Conservation (phyloP, 2,888 invertebrate species). For the Diploptera punctata region DNA sequence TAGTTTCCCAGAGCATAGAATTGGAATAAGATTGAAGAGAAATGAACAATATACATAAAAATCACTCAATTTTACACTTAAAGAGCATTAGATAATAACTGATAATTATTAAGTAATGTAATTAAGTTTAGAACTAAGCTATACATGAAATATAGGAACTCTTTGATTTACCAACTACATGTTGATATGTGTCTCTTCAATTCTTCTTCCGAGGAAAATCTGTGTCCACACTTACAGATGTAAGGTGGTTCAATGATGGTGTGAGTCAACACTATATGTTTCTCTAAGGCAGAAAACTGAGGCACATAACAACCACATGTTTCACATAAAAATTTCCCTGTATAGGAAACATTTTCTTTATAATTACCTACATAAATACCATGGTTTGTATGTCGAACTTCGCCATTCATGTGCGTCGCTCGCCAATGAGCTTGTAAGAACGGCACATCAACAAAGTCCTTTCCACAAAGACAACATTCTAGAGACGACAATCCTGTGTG, state of each 20-base stretch:
- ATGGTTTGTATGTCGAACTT: neutral
- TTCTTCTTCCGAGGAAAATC: neutral
- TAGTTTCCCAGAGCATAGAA: too few relatives aligned
- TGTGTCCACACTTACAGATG: neutral
- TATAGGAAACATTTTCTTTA: constrained; percentile 1
- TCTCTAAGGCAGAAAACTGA: constrained; percentile 18
- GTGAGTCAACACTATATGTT: constrained; percentile 10
- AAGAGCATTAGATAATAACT: too few relatives aligned
- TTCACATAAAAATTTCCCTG: neutral
- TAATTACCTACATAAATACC: constrained; percentile 9
- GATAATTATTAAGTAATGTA: too few relatives aligned
- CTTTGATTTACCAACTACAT: neutral
- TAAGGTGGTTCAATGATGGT: constrained; percentile 5
- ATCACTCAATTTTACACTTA: too few relatives aligned
- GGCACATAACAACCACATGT: constrained; percentile 21
- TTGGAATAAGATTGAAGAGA: too few relatives aligned
- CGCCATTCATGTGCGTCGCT: constrained; percentile 9
- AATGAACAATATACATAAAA: too few relatives aligned
- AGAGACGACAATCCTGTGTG: neutral
- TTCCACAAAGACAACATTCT: constrained; percentile 9
- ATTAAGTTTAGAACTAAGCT: too few relatives aligned
- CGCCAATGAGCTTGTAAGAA: constrained; percentile 12
- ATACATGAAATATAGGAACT: neutral
- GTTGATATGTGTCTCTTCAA: constrained; percentile 13
- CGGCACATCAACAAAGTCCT: constrained; percentile 13